These are phyloP conservation scores for Aphis craccivora DNA, from an alignment of 1,140 invertebrate species.

Conservation along the genomic window DNA sequence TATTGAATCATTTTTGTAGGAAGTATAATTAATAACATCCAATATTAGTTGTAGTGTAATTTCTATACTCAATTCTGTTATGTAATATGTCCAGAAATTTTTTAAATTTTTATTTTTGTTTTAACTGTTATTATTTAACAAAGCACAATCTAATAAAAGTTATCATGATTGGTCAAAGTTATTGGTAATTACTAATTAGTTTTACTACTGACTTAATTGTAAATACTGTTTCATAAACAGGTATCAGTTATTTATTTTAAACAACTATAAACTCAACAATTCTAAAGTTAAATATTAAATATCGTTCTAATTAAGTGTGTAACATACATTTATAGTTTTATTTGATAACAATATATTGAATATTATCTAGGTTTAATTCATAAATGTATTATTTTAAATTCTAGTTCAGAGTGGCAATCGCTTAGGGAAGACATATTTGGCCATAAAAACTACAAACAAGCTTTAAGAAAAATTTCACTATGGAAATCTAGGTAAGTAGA, in stretches of 20 bases:
- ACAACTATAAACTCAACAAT: too few relatives aligned
- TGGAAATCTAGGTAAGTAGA: conserved; percentile 42
- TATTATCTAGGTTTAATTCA: neutral
- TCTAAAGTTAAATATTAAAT: neutral
- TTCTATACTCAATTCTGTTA: neutral
- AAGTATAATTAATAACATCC: neutral
- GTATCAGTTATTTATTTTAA: neutral
- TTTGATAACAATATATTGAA: neutral
- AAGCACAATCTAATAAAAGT: too few relatives aligned
- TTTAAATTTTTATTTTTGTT: neutral
- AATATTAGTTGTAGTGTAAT: neutral
- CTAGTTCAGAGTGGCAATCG: conserved; percentile 48
- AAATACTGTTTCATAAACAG: neutral
- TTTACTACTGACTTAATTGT: neutral
- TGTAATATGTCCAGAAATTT: neutral
- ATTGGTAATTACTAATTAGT: neutral
- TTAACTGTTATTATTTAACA: neutral
- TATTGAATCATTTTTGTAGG: too few relatives aligned
- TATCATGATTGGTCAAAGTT: neutral
- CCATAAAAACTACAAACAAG: conserved; percentile 20
- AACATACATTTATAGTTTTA: neutral
- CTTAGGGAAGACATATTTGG: conserved; percentile 46
- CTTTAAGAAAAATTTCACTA: conserved; percentile 31
- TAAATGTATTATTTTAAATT: neutral
- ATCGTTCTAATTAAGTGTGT: neutral